Conservation (phyloP, 2,113 vertebrate species). For the Mobula hypostoma region DNA sequence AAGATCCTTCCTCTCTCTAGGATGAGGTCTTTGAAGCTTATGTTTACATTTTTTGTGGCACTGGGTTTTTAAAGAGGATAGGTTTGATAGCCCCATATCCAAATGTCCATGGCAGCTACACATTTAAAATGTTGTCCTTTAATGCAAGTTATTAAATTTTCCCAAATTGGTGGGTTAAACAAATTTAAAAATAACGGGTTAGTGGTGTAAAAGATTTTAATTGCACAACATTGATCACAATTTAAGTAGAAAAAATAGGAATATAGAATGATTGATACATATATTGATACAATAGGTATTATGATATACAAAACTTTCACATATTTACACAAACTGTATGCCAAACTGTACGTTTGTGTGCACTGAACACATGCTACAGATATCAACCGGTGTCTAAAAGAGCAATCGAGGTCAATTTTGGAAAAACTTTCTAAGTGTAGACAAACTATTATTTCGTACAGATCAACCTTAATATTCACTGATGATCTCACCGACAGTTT, state of each 20-base stretch:
- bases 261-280: background rate
- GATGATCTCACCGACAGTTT: background rate
- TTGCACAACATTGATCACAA: background rate
- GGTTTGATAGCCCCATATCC: too few relatives aligned
- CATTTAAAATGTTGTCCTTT: too few relatives aligned
- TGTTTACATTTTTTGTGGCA: too few relatives aligned
- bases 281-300: background rate
- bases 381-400: background rate
- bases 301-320: background rate
- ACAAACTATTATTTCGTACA: too few relatives aligned
- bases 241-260: conserved; percentile 1
- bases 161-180: background rate
- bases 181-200: background rate
- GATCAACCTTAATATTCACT: background rate
- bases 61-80: too few relatives aligned
- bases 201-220: background rate
- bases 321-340: background rate
- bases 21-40: too few relatives aligned
- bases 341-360: background rate
- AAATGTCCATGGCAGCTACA: too few relatives aligned
- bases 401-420: background rate
- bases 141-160: too few relatives aligned
- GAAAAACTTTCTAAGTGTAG: background rate
- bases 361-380: background rate
- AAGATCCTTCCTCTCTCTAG: too few relatives aligned